Evolutionary conservation across 1,140 invertebrate genomes (phyloP).

Genomic region (Liolophura sinensis): DNA sequence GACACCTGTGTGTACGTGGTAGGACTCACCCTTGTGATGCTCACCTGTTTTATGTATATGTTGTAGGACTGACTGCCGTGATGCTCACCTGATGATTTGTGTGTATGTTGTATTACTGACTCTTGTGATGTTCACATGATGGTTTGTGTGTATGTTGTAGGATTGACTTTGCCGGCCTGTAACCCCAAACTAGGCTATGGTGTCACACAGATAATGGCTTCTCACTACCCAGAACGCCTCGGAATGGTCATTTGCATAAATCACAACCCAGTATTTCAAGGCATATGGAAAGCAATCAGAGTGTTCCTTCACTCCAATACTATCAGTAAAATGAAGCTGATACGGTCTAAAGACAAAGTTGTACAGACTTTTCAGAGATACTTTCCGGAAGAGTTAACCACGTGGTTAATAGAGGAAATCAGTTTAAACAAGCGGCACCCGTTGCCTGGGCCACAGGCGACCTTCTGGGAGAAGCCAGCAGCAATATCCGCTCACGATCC

Average conservation of each 20-base stretch:
- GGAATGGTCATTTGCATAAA: conserved; percentile 52
- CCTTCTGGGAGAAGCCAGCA: conserved; percentile 47
- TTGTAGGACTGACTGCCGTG: too few species aligned
- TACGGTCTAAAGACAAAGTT: conserved; percentile 42
- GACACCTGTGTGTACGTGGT: too few species aligned
- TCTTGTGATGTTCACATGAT: neutral
- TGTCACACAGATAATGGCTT: conserved; percentile 39
- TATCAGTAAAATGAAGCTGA: conserved; percentile 41
- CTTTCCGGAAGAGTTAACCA: conserved; percentile 43
- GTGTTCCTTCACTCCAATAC: conserved; percentile 47
- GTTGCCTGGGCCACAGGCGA: conserved; percentile 30
- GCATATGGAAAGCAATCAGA: conserved; percentile 54
- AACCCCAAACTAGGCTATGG: conserved; percentile 53
- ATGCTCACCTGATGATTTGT: too few species aligned
- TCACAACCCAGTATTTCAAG: conserved; percentile 52
- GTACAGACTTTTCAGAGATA: conserved; percentile 35
- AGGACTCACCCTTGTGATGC: too few species aligned
- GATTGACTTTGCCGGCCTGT: conserved; percentile 50
- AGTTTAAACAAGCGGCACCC: conserved; percentile 45
- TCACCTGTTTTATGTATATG: too few species aligned
- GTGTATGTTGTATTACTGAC: too few species aligned
- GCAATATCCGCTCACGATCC: conserved; percentile 41
- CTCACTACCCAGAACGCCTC: conserved; percentile 54
- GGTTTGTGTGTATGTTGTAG: conserved; percentile 26
- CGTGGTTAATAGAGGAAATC: conserved; percentile 53